Conservation (phyloP, 1,140 invertebrate species). For the Apis dorsata region DNA sequence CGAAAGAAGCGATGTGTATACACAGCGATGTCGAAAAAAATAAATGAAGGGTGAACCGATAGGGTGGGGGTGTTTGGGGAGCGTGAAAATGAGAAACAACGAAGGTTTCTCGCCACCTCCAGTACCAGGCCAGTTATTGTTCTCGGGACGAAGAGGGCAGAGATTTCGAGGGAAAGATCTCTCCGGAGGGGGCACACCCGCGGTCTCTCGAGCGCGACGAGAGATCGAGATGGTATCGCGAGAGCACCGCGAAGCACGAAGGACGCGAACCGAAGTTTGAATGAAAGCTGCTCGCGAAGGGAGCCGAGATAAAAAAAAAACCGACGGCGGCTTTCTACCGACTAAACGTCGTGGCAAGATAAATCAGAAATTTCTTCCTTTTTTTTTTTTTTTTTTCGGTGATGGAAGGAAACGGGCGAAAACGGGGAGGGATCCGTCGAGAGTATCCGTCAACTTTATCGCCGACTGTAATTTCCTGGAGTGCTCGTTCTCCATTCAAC, state of each 20-base stretch:
- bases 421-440: neutral
- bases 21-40: neutral
- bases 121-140: slow-evolving; percentile 56
- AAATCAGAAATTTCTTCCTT: slow-evolving; percentile 41
- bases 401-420: neutral
- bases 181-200: slow-evolving; percentile 27
- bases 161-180: slow-evolving; percentile 59
- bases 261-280: slow-evolving; percentile 25
- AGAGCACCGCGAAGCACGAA: slow-evolving; percentile 52
- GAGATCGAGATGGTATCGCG: slow-evolving; percentile 21
- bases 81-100: slow-evolving; percentile 66
- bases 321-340: neutral
- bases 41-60: slow-evolving; percentile 19
- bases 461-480: slow-evolving; percentile 27
- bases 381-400: too few species aligned
- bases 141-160: slow-evolving; percentile 40
- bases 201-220: slow-evolving; percentile 35
- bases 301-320: slow-evolving; percentile 19
- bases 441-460: slow-evolving; percentile 25
- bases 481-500: neutral
- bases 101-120: slow-evolving; percentile 20
- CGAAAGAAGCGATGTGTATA: neutral
- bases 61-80: slow-evolving; percentile 10
- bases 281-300: slow-evolving; percentile 33
- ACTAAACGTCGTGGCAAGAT: slow-evolving; percentile 32